A percentile compares a stretch with the other conserved stretches of the same genome.
phyloP scores from a whole-genome alignment of 1,140 invertebrate species.

The Harlomillsia oculata region DNA sequence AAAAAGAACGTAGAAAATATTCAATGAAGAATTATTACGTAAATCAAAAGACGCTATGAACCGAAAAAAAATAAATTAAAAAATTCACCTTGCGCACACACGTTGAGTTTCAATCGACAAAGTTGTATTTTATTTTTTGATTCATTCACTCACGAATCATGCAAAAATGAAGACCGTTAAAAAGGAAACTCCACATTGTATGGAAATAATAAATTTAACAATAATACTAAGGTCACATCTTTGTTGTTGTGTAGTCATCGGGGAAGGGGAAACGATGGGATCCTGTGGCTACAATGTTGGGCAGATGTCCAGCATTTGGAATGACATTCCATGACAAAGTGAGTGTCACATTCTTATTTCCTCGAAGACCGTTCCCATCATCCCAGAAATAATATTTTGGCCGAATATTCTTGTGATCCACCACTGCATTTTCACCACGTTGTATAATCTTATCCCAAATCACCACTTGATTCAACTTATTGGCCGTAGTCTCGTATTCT shows the following conservation, averaged over 20 bases:
- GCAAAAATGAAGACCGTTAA: no score
- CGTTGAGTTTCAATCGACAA: no score
- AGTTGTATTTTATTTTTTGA: no score
- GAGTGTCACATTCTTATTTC: slow-evolving; percentile 85
- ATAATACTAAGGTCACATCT: slow-evolving; percentile 55
- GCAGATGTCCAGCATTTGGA: slow-evolving; percentile 90
- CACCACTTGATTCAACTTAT: slow-evolving; percentile 87
- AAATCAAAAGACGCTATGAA: no score
- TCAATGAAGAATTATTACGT: no score
- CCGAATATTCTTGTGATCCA: slow-evolving; percentile 89
- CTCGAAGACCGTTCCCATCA: slow-evolving; percentile 92
- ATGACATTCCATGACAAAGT: slow-evolving; percentile 97
- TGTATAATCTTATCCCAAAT: slow-evolving; percentile 98
- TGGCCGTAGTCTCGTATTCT: slow-evolving; percentile 82
- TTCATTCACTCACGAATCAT: no score
- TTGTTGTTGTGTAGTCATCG: slow-evolving; percentile 67
- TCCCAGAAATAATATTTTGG: slow-evolving; percentile 99
- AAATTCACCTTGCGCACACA: no score
- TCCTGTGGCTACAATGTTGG: slow-evolving; percentile 70
- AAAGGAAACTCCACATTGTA: no score
- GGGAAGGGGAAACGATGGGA: slow-evolving; percentile 83
- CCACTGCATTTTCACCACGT: slow-evolving; percentile 78
- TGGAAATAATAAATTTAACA: no score
- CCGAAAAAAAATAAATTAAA: no score
- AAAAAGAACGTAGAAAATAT: no score